These are phyloP conservation scores for Notolabrus celidotus DNA, from an alignment of 2,797 vertebrate genomes.

Conservation along the genomic window DNA sequence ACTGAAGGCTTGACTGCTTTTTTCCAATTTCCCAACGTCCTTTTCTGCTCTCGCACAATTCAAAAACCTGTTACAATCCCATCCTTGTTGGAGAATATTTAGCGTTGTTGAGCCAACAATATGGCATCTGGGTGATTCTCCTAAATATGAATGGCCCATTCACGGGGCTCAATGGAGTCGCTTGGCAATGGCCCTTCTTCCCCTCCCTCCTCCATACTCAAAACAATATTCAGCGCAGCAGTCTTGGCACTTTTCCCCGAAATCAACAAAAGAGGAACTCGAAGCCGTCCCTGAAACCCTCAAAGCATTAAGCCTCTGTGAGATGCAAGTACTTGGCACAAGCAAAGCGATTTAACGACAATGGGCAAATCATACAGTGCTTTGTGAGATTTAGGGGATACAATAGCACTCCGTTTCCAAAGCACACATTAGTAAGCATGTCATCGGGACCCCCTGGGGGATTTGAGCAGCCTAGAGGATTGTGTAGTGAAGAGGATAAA, in stretches of 20 bases:
- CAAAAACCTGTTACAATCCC: slow-evolving; percentile 78
- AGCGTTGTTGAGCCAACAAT: slow-evolving; percentile 83
- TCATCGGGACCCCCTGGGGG: slow-evolving; percentile 80
- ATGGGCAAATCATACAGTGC: slow-evolving; percentile 83
- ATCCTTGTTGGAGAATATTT: slow-evolving; percentile 81
- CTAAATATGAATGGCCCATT: slow-evolving; percentile 90
- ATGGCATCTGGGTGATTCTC: slow-evolving; percentile 86
- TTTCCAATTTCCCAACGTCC: slow-evolving; percentile 50
- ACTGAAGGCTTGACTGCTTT: slow-evolving; percentile 26
- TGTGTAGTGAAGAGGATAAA: slow-evolving; percentile 82
- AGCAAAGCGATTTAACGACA: slow-evolving; percentile 80
- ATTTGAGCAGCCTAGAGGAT: slow-evolving; percentile 73
- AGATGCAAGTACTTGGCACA: slow-evolving; percentile 81
- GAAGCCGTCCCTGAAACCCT: slow-evolving; percentile 80
- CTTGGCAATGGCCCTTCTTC: slow-evolving; percentile 77
- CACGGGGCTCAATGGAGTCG: slow-evolving; percentile 80
- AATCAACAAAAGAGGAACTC: slow-evolving; percentile 83
- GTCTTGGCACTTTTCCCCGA: slow-evolving; percentile 82
- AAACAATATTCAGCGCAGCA: slow-evolving; percentile 84
- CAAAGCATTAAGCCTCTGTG: slow-evolving; percentile 82
- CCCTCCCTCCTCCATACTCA: slow-evolving; percentile 75
- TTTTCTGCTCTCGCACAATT: slow-evolving; percentile 62
- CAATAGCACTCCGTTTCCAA: slow-evolving; percentile 80
- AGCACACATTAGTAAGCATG: slow-evolving; percentile 84
- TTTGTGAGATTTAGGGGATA: slow-evolving; percentile 82